Conservation (phyloP, 2,113 vertebrate genomes). For the Procavia capensis region DNA sequence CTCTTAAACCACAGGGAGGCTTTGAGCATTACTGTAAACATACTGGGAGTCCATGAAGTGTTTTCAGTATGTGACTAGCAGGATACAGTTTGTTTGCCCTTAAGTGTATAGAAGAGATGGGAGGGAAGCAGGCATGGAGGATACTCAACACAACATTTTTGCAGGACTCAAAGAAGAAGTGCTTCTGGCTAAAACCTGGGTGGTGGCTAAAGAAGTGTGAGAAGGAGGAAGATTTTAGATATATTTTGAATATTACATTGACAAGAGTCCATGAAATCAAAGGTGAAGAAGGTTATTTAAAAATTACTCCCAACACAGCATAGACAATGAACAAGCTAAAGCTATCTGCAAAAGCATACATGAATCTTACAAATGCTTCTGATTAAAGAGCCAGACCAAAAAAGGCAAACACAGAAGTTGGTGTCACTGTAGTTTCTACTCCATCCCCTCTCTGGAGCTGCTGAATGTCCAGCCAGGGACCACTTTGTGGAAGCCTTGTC, state of each 20-base stretch:
- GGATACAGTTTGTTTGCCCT: neutral
- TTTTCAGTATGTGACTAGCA: neutral
- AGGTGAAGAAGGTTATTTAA: neutral
- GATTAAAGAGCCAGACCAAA: neutral
- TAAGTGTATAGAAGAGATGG: neutral
- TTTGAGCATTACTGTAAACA: neutral
- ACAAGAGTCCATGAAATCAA: neutral
- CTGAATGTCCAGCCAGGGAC: too few relatives aligned
- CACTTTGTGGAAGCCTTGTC: neutral
- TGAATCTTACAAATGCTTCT: neutral
- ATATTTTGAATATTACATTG: neutral
- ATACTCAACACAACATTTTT: neutral
- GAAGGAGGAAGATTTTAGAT: neutral
- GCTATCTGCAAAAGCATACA: neutral
- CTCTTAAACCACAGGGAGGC: neutral
- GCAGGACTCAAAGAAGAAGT: neutral
- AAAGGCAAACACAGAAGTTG: neutral
- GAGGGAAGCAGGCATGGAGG: neutral
- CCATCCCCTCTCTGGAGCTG: neutral
- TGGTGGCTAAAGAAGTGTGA: neutral
- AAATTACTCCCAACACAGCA: neutral
- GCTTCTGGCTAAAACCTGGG: neutral
- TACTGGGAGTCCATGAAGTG: neutral
- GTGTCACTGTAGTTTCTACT: neutral
- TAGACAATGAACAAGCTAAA: neutral